A percentile compares a stretch with the other conserved stretches of the same genome.
phyloP scores from a whole-genome alignment of 2,888 invertebrate genomes.

The Drosophila incognita region DNA sequence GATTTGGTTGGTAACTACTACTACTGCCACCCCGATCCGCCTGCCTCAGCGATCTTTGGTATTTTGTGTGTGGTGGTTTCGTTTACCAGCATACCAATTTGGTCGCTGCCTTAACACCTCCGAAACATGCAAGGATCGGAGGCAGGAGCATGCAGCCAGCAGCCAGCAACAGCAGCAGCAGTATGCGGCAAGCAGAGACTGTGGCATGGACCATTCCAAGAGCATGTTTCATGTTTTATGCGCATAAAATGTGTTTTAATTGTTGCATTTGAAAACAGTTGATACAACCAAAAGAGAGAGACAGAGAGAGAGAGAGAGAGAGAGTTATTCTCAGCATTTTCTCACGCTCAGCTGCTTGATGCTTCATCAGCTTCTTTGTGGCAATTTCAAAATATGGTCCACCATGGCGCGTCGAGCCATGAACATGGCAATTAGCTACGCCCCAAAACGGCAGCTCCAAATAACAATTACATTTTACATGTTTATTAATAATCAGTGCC shows the following conservation, averaged over 20 bases:
- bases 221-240: slow-evolving; percentile 65
- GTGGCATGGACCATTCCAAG: slow-evolving; percentile 50
- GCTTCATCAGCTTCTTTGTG: slow-evolving; percentile 39
- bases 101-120: slow-evolving; percentile 73
- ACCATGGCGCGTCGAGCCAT: slow-evolving; percentile 19
- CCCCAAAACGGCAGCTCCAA: slow-evolving; percentile 62
- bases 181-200: slow-evolving; percentile 10
- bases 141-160: slow-evolving; percentile 3
- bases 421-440: slow-evolving; percentile 56
- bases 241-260: slow-evolving; percentile 69
- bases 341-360: slow-evolving; percentile 57
- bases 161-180: neutral
- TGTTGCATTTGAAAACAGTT: slow-evolving; percentile 49
- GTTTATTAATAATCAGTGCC: slow-evolving; percentile 70
- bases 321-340: slow-evolving; percentile 37
- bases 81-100: slow-evolving; percentile 71
- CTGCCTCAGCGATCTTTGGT: neutral
- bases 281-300: neutral
- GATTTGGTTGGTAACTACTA: slow-evolving; percentile 43
- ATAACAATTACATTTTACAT: slow-evolving; percentile 79
- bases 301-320: neutral
- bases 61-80: slow-evolving; percentile 68
- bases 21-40: neutral
- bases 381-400: slow-evolving; percentile 59
- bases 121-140: slow-evolving; percentile 60